These are phyloP conservation scores for Sinosuthora webbiana DNA, from an alignment of 2,113 vertebrate species.

Conservation along the genomic window DNA sequence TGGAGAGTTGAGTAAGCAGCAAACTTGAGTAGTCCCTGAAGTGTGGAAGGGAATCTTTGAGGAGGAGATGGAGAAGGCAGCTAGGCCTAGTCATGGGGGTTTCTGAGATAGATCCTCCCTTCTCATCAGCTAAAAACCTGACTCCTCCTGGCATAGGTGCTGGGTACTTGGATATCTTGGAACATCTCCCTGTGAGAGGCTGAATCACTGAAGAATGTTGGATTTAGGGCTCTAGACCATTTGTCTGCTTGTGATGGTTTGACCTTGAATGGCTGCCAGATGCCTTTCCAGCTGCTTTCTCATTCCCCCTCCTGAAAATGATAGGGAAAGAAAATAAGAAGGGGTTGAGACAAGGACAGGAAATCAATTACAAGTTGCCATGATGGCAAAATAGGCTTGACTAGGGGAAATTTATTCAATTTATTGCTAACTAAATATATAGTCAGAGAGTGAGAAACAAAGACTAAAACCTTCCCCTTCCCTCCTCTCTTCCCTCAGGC, in stretches of 20 bases:
- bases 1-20: background rate
- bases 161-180: background rate
- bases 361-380: background rate
- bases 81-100: background rate
- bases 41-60: background rate
- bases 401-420: background rate
- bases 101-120: background rate
- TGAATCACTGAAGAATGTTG: background rate
- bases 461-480: background rate
- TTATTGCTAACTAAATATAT: background rate
- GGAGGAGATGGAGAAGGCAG: background rate
- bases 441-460: background rate
- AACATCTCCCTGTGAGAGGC: background rate
- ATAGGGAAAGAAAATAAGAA: background rate
- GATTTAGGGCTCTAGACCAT: background rate
- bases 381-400: background rate
- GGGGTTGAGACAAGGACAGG: background rate
- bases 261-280: background rate
- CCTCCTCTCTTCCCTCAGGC: background rate
- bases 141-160: background rate
- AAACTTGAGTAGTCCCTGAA: background rate
- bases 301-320: background rate
- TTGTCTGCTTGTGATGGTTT: background rate
- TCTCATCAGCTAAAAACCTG: background rate
- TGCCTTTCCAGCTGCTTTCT: background rate